phyloP scores from a whole-genome alignment of 2,888 invertebrate species.

The Plagiodera versicolora region DNA sequence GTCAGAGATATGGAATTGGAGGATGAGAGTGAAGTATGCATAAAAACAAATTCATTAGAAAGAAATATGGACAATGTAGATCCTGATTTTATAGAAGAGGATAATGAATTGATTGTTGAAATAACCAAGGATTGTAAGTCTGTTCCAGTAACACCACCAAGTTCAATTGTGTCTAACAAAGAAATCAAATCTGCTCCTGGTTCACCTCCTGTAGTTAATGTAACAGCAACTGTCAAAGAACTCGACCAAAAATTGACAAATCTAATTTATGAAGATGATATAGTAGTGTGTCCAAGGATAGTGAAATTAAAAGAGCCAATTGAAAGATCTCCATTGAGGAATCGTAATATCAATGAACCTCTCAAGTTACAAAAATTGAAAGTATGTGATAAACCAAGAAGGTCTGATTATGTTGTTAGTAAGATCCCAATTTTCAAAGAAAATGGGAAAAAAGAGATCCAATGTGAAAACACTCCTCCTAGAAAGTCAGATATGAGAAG shows the following conservation, averaged over 20 bases:
- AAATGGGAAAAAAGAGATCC: conserved; percentile 39
- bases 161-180: conserved; percentile 12
- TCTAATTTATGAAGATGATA: conserved; percentile 63
- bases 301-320: conserved; percentile 44
- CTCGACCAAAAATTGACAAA: conserved; percentile 57
- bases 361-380: conserved; percentile 43
- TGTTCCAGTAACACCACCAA: conserved; percentile 28
- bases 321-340: conserved; percentile 46
- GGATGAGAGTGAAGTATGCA: not conserved
- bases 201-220: conserved; percentile 30
- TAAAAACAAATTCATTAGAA: conserved; percentile 5
- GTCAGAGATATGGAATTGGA: not conserved
- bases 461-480: conserved; percentile 53
- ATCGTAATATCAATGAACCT: conserved; percentile 40
- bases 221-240: conserved; percentile 45
- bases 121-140: conserved; percentile 20
- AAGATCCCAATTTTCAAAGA: conserved; percentile 51
- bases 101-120: conserved; percentile 1
- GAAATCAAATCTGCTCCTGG: conserved; percentile 23
- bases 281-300: conserved; percentile 39
- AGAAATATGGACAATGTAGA: not conserved
- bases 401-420: conserved; percentile 40
- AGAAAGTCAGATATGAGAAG: conserved; percentile 34
- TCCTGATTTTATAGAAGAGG: not conserved
- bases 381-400: conserved; percentile 50